Conservation (phyloP, 1,140 invertebrate species). For the Bombus ignitus region DNA sequence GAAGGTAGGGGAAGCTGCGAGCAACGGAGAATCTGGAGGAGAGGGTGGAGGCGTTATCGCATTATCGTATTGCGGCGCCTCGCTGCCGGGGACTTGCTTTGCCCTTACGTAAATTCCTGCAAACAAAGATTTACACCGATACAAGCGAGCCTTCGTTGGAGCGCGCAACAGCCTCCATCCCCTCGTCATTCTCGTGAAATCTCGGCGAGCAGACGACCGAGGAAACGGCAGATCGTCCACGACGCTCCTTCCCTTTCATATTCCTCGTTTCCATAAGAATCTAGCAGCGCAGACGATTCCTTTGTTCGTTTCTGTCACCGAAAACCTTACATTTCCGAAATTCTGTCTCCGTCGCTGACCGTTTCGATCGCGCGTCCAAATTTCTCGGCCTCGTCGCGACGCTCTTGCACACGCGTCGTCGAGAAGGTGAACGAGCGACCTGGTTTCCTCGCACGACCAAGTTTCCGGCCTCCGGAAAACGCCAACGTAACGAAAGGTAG, state of each 20-base stretch:
- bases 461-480: too few species aligned
- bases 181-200: conserved; percentile 31
- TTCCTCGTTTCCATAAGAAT: conserved; percentile 58
- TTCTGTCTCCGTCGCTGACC: too few species aligned
- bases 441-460: too few species aligned
- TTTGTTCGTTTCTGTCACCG: too few species aligned
- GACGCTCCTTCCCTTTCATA: conserved; percentile 38
- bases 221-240: neutral
- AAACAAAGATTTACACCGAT: conserved; percentile 80
- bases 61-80: conserved; percentile 79
- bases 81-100: conserved; percentile 66
- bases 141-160: conserved; percentile 28
- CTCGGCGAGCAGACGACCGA: conserved; percentile 21
- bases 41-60: conserved; percentile 72
- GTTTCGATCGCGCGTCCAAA: too few species aligned
- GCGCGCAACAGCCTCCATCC: conserved; percentile 24
- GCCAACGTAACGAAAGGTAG: too few species aligned
- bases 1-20: conserved; percentile 15
- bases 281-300: conserved; percentile 13
- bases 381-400: too few species aligned
- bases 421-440: too few species aligned
- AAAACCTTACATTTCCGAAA: too few species aligned
- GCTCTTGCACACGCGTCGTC: too few species aligned
- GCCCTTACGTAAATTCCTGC: conserved; percentile 76
- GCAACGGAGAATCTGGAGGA: neutral